Base-by-base conservation (phyloP, 2,113 vertebrate genomes). In the Tyto alba region DNA sequence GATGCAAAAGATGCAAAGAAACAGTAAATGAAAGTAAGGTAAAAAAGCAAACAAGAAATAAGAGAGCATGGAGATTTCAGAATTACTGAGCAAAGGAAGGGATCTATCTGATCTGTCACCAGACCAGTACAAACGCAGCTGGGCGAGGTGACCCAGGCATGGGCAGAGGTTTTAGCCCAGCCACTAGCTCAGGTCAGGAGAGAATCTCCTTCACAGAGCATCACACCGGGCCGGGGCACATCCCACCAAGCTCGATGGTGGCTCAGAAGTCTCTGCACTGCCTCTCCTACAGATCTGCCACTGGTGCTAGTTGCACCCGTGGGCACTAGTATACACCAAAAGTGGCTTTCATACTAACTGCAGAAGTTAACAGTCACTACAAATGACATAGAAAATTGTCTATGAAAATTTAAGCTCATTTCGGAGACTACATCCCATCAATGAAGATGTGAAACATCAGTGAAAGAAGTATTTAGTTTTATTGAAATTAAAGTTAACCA, bases 161-260 rank as follows among this genome's bases (percentile, higher is more conserved):
- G 1, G 64, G 32, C 57, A 18, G 43, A 3, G 41, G 7, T 5
- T 87, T 60, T 2, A 84, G 64, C 53, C 27, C 2, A 4, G 52
- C 13, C 7, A 17, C 45, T 26, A 55, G 59, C 41, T 29, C 47
- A 18, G 57, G 13, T 9, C 55, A 55, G 2, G 5, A 6, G 45
- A 73, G 4, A 30, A 22, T 22, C 43, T 34, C 27, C 27, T 32
- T 21, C 22, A 5, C 21, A 16, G 41, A 68, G 48, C 43, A 11
- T 34, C 21, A 11, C 14, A 4, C 2, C 1, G 1, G 38, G 17
- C 32, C 13, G 1, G 5, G 29, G 38, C 23, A 32, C 1, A 2
- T 57, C 62, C 86, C 68, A 29, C 32, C 16, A 7, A 11, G 6
- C 15, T 17, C 6, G 10, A 5, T 2, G 16, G 55, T 1, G 2